A percentile compares a stretch with the other conserved stretches of the same genome.
These are phyloP conservation scores for Ecdyonurus torrentis DNA, from an alignment of 2,888 invertebrate genomes.

Conservation along the genomic window DNA sequence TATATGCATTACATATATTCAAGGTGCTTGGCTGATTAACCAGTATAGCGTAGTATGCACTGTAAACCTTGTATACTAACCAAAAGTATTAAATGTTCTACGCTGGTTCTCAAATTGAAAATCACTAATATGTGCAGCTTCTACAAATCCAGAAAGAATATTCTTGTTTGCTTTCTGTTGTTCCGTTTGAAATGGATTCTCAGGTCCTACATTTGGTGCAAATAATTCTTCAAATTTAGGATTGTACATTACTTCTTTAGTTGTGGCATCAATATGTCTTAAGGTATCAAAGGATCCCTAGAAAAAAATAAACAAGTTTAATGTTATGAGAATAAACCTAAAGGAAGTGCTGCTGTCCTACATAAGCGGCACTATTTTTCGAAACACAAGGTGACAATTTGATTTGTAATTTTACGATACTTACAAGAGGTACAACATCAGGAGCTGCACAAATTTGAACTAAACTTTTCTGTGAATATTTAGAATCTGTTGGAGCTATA, in stretches of 20 bases:
- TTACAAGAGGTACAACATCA: slow-evolving; percentile 61
- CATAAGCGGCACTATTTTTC: not conserved
- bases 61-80: slow-evolving; percentile 21
- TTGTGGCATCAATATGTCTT: slow-evolving; percentile 56
- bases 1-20: not conserved
- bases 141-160: slow-evolving; percentile 85
- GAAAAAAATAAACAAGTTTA: slow-evolving; percentile 12
- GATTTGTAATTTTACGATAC: slow-evolving; percentile 17
- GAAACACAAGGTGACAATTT: too few species aligned
- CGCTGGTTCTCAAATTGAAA: slow-evolving; percentile 97
- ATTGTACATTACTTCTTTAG: slow-evolving; percentile 74
- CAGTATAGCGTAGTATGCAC: not conserved
- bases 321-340: not conserved
- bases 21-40: not conserved
- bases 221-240: slow-evolving; percentile 90
- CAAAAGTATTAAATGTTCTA: slow-evolving; percentile 84
- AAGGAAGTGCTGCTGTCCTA: not conserved
- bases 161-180: slow-evolving; percentile 80
- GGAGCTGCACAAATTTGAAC: slow-evolving; percentile 69
- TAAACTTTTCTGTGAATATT: slow-evolving; percentile 38
- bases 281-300: slow-evolving; percentile 55
- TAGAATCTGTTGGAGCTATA: slow-evolving; percentile 31
- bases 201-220: slow-evolving; percentile 80
- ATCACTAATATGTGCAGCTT: slow-evolving; percentile 86
- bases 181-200: slow-evolving; percentile 82